Conservation (phyloP, 2,113 vertebrate species). For the Tenebrosternarchus preto region DNA sequence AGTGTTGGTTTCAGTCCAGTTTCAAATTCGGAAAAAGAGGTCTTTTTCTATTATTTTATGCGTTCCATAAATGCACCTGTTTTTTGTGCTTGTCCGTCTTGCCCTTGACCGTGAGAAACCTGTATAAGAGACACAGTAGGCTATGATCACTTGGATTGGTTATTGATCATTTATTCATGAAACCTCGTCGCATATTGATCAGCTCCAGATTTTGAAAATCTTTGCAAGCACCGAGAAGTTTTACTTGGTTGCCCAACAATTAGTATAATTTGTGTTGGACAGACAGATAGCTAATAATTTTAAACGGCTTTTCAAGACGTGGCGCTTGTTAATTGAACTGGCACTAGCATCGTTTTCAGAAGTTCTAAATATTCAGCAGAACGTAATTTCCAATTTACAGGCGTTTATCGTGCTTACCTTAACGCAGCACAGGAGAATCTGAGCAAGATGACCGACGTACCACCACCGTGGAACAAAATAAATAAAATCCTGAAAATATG, state of each 20-base stretch:
- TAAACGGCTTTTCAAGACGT: background rate
- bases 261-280: background rate
- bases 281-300: background rate
- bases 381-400: background rate
- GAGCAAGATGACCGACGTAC: constrained; percentile 20
- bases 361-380: background rate
- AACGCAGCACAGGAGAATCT: constrained; percentile 22
- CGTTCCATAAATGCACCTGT: constrained; percentile 38
- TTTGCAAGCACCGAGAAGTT: constrained; percentile 28
- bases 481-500: constrained; percentile 28
- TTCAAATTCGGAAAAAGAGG: constrained; percentile 27
- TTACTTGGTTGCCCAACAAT: constrained; percentile 20
- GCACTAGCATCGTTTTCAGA: background rate
- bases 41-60: constrained; percentile 35
- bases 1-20: constrained; percentile 14
- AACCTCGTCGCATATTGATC: constrained; percentile 29
- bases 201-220: constrained; percentile 12
- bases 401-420: constrained; percentile 42
- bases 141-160: constrained; percentile 45
- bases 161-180: constrained; percentile 36
- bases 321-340: background rate
- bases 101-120: constrained; percentile 28
- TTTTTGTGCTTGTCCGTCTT: constrained; percentile 14
- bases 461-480: constrained; percentile 5
- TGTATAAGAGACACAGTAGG: constrained; percentile 45